phyloP scores from a whole-genome alignment of 2,113 vertebrate genomes.

The Mixornis gularis region DNA sequence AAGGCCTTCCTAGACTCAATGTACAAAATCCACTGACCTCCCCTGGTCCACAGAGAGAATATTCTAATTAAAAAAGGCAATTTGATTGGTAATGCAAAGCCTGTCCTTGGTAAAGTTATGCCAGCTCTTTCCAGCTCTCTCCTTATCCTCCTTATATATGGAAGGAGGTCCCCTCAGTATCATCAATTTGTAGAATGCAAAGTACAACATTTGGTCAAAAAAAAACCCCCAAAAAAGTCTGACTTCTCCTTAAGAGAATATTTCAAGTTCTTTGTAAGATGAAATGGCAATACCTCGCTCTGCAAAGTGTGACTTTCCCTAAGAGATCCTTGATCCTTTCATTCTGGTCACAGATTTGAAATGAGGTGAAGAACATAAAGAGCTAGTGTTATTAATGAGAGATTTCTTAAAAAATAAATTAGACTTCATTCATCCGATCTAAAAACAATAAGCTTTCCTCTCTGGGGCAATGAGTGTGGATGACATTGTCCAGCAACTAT shows the following conservation, averaged over 20 bases:
- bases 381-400: not conserved
- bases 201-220: not conserved
- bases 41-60: not conserved
- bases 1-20: not conserved
- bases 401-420: not conserved
- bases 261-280: not conserved
- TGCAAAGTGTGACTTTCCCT: not conserved
- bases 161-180: not conserved
- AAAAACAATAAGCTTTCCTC: not conserved
- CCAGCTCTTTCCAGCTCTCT: not conserved
- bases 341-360: not conserved
- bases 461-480: not conserved
- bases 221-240: fast-evolving
- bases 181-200: fast-evolving
- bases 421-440: not conserved
- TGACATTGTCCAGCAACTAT: not conserved
- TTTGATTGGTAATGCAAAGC: not conserved
- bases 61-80: not conserved
- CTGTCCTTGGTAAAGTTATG: not conserved
- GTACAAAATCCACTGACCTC: not conserved
- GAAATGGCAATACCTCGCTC: not conserved
- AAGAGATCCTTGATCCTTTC: not conserved
- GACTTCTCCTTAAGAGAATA: not conserved
- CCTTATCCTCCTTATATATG: not conserved
- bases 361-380: not conserved